Percentiles rank a stretch among this genome's conserved stretches.
phyloP scores from a whole-genome alignment of 92 coral and sea anemone species.

The Umimayanthus chanpuru region DNA sequence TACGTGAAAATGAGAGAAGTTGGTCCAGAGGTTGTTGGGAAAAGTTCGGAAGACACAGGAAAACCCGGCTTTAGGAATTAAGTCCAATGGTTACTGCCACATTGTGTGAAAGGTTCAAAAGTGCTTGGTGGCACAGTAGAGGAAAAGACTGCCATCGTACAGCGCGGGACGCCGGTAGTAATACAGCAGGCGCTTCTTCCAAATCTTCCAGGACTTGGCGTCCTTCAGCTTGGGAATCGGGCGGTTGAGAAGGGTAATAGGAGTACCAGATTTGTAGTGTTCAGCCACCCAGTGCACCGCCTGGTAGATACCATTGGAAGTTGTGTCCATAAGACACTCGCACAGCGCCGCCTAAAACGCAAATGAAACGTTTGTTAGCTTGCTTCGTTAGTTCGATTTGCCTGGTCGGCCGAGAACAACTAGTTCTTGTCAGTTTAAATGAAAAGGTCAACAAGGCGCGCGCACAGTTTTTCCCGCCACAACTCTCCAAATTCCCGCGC shows the following conservation, averaged over 20 bases:
- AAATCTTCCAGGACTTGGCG: conserved; percentile 74
- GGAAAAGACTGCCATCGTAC: conserved; percentile 70
- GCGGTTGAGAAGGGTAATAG: conserved; percentile 75
- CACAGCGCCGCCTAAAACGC: conserved; percentile 62
- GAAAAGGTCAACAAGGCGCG: too few relatives aligned
- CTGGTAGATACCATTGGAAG: conserved; percentile 73
- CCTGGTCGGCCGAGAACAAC: too few relatives aligned
- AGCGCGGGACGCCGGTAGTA: conserved; percentile 74
- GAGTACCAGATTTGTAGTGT: conserved; percentile 80
- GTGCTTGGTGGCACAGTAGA: conserved; percentile 79
- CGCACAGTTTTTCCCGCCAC: too few relatives aligned
- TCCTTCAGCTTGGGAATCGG: conserved; percentile 79
- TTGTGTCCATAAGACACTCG: conserved; percentile 68
- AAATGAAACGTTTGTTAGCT: neutral
- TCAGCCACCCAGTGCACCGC: conserved; percentile 87
- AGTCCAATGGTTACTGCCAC: neutral
- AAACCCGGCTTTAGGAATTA: too few relatives aligned
- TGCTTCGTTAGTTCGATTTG: too few relatives aligned
- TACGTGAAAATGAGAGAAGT: too few relatives aligned
- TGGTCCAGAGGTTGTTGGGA: too few relatives aligned
- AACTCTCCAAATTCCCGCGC: too few relatives aligned
- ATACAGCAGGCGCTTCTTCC: conserved; percentile 75
- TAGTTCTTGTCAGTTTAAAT: too few relatives aligned
- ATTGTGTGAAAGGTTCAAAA: conserved; percentile 43
- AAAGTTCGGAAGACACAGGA: too few relatives aligned